Base-by-base conservation (phyloP, 2,888 invertebrate genomes). In the Drosophila trichaetosa region DNA sequence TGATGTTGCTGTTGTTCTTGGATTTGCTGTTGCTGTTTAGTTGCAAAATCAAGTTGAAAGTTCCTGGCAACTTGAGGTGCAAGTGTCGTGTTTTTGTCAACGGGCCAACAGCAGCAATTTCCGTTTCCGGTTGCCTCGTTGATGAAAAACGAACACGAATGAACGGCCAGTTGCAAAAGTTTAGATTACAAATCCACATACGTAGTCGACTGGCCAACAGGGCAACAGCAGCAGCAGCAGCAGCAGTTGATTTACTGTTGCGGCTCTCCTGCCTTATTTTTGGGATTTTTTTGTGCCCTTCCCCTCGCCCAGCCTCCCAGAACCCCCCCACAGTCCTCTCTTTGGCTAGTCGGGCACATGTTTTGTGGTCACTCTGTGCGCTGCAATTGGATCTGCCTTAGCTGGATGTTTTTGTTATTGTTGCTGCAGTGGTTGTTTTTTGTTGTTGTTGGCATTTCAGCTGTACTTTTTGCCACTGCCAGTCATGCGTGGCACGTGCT, bases 81-180 rank as follows among this genome's bases (percentile, higher is more conserved):
- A 76, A 86, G 85, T 87, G 82, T 87, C 86, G 86, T 87, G 88
- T 87, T 87, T 83, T 88, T 87, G 88, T 87, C 87, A 86, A 87
- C 80, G 83, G 83, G 74, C 83, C 85, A 86, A 87, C 85, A 87
- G 88, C 82, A 87, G 83, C 88, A 88, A 88, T 87, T 87, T 87
- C 87, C 87, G 88, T 86, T 88, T 87, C 88, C 88, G 86, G 76
- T 77, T 82, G 72, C 77, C 76, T 62, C 78, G 71, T 72, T 87
- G 81, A 83, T 81, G 83, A 52, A 69, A 67, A 48, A 67, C 46
- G 46, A 46, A 46, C 24, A 52, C 67, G 79, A 84, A 70, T 60
- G 56, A 80, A 73, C 70, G 86, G 78, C 73, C 68, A 76, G 83
- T 73, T 78, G 56, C 76, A 85, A 85, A 86, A 86, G 85, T 86